A percentile compares a stretch with the other conserved stretches of the same genome.
Evolutionary conservation across 2,797 vertebrate genomes (phyloP).

Genomic region (Molossus molossus): DNA sequence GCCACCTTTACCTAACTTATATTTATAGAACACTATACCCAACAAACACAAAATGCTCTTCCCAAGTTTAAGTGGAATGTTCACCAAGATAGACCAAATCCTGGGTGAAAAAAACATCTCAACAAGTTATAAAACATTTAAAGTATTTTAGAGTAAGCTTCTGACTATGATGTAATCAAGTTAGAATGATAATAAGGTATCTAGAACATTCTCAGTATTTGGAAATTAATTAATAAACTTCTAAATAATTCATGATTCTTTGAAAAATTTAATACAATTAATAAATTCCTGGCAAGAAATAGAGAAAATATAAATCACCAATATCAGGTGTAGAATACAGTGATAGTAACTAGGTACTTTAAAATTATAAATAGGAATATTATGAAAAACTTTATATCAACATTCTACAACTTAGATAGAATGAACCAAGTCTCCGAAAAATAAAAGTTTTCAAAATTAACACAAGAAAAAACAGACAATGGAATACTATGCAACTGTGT

Average conservation of each 20-base stretch:
- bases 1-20: neutral
- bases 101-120: neutral
- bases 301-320: neutral
- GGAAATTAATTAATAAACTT: neutral
- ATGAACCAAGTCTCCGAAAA: neutral
- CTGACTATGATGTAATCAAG: neutral
- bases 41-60: neutral
- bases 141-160: neutral
- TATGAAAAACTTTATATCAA: neutral
- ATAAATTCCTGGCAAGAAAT: slow-evolving; percentile 11
- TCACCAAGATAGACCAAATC: neutral
- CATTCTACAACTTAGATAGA: neutral
- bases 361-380: neutral
- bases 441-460: neutral
- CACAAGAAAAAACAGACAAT: neutral
- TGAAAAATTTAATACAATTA: neutral
- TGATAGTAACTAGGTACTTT: neutral
- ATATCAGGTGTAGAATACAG: neutral
- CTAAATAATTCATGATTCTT: neutral
- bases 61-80: neutral
- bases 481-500: too few species aligned
- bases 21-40: neutral
- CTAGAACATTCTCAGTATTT: neutral
- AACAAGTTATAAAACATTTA: neutral
- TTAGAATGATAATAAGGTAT: neutral